These are phyloP conservation scores for Ganaspis sp. DNA, from an alignment of 1,140 invertebrate genomes.

Conservation along the genomic window DNA sequence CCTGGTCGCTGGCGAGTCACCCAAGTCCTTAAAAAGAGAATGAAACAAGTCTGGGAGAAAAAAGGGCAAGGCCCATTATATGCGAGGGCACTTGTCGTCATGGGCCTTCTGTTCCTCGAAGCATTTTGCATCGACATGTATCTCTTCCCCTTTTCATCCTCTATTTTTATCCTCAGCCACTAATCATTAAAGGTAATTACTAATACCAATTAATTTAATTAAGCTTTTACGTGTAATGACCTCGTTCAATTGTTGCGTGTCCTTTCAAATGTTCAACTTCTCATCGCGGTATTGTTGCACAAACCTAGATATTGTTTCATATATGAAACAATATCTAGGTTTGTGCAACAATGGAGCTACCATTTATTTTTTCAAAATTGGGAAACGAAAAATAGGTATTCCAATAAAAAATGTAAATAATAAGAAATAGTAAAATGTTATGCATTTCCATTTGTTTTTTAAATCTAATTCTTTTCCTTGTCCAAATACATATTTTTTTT, in stretches of 20 bases:
- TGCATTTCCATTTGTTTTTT: too few species aligned
- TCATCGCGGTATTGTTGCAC: background rate
- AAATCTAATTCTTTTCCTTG: too few species aligned
- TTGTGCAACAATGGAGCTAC: too few species aligned
- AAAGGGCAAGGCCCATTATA: constrained; percentile 23
- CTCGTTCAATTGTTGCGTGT: background rate
- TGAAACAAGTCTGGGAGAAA: constrained; percentile 32
- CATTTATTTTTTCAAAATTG: too few species aligned
- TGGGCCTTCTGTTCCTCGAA: constrained; percentile 43
- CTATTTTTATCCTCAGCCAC: constrained; percentile 35
- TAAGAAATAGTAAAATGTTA: too few species aligned
- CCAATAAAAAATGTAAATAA: too few species aligned
- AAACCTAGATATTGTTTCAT: too few species aligned
- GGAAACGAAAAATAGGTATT: too few species aligned
- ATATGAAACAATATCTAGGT: too few species aligned
- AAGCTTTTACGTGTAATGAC: background rate
- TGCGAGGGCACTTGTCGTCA: constrained; percentile 41
- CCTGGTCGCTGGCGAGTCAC: constrained; percentile 37
- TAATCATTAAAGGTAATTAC: constrained; percentile 13
- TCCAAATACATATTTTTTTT: too few species aligned
- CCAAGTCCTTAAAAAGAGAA: constrained; percentile 31
- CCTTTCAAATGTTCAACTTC: background rate
- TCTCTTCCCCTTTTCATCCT: constrained; percentile 27
- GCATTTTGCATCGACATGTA: constrained; percentile 49
- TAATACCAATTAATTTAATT: constrained; percentile 26